Percentiles rank a stretch among this genome's conserved stretches.
Conservation (phyloP, 1,140 invertebrate species). For the Diorhabda elongata region DNA sequence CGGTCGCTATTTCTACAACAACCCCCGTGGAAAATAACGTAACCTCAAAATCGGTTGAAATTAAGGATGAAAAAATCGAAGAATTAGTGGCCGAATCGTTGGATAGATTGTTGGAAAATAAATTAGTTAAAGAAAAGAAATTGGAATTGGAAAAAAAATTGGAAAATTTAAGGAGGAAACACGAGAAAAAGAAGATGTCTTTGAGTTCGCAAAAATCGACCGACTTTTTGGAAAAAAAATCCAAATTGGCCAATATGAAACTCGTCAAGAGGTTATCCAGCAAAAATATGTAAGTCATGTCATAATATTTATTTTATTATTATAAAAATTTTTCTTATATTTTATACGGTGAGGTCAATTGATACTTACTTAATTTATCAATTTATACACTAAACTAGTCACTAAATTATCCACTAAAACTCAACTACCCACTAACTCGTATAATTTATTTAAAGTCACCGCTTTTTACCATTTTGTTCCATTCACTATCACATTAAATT, state of each 20-base stretch:
- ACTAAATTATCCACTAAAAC: too few species aligned
- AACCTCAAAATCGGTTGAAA: slow-evolving; percentile 27
- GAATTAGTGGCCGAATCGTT: slow-evolving; percentile 70
- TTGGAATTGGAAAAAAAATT: slow-evolving; percentile 83
- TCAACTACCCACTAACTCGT: too few species aligned
- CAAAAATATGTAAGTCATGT: slow-evolving; percentile 64
- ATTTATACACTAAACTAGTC: too few species aligned
- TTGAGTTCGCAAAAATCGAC: slow-evolving; percentile 58
- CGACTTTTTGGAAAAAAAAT: slow-evolving; percentile 58
- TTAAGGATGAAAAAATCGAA: slow-evolving; percentile 48
- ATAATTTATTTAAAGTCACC: too few species aligned
- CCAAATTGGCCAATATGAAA: slow-evolving; percentile 71
- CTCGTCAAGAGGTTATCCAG: slow-evolving; percentile 74
- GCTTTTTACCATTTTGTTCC: too few species aligned
- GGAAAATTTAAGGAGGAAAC: slow-evolving; percentile 76
- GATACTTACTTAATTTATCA: too few species aligned
- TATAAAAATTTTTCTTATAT: too few species aligned
- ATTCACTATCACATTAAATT: too few species aligned
- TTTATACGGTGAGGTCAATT: too few species aligned
- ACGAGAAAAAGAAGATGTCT: slow-evolving; percentile 73
- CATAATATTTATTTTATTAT: neutral
- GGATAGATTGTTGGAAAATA: slow-evolving; percentile 75
- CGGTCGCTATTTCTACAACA: slow-evolving; percentile 11
- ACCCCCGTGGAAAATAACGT: slow-evolving; percentile 33
- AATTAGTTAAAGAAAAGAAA: slow-evolving; percentile 71